Percentiles rank a stretch among this genome's conserved stretches.
phyloP scores from a whole-genome alignment of 1,140 invertebrate species.

The Conopomorpha cramerella region DNA sequence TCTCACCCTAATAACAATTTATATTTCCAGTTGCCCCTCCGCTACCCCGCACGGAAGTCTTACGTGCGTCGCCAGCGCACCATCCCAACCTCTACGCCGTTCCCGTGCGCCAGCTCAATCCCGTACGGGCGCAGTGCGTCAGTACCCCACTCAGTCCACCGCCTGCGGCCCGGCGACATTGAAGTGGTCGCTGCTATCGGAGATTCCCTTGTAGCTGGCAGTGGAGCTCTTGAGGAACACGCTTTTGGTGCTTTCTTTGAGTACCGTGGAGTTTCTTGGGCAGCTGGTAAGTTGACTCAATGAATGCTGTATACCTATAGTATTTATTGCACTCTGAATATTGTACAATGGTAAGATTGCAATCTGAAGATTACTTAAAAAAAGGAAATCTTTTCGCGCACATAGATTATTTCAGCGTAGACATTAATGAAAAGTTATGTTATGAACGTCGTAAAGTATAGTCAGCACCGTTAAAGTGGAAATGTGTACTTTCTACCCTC shows the following conservation, averaged over 20 bases:
- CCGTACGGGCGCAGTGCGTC: slow-evolving; percentile 26
- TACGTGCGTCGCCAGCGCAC: slow-evolving; percentile 38
- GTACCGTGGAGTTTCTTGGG: slow-evolving; percentile 79
- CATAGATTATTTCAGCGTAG: no score
- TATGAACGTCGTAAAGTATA: no score
- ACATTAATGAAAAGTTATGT: no score
- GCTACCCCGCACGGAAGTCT: slow-evolving; percentile 32
- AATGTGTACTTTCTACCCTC: no score
- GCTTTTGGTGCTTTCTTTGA: slow-evolving; percentile 75
- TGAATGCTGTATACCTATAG: slow-evolving; percentile 1
- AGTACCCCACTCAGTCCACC: slow-evolving; percentile 34
- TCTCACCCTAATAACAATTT: no score
- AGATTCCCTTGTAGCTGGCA: slow-evolving; percentile 78
- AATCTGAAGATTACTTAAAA: no score
- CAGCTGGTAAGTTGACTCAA: slow-evolving; percentile 58
- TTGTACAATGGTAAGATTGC: neutral
- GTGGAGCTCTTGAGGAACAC: slow-evolving; percentile 74
- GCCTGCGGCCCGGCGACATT: slow-evolving; percentile 74
- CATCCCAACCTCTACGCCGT: slow-evolving; percentile 26
- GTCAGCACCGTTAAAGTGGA: no score
- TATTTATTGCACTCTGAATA: neutral
- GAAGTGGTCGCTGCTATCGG: slow-evolving; percentile 79
- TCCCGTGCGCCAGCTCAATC: slow-evolving; percentile 29
- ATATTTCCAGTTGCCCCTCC: slow-evolving; percentile 33
- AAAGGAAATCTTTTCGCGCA: no score